Base-by-base conservation (phyloP, 2,888 invertebrate species). In the Campopleginae sp. region DNA sequence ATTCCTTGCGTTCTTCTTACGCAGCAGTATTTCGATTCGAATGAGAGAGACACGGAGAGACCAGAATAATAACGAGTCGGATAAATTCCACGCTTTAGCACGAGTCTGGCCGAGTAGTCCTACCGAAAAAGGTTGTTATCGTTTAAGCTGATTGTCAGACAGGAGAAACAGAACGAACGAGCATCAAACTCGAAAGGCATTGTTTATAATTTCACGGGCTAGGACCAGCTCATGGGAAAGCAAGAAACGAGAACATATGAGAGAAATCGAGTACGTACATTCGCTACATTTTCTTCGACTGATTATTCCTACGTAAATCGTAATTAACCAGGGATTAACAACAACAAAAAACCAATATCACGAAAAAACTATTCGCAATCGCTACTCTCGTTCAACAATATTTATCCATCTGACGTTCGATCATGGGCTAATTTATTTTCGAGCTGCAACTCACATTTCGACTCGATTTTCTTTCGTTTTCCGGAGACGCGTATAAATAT, bases 1-100 rank as follows among this genome's bases (percentile, higher is more conserved):
- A 86, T 86, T 86, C 86, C 86, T 85, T 80, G 76, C 78, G 88
- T 86, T 88, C 88, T 89, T 87, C 84, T 88, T 90, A 88, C 88
- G 85, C 87, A 86, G 88, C 88, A 87, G 87, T 89, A 88, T 89
- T 88, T 88, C 86, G 72, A 85, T 87, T 81, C 78, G 85, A 86
- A 14, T 83, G 82, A 80, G 84, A 48, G 31, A 70, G 23, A 14
- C 33, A n/a, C 23, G 14, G n/a, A 77, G 65, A 72, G 44, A 42
- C 27, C 31, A 31, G 42, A n/a, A 31, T 44, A 27, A 46, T 23
- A 42, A 61, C 46, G 33, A 65, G 12, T 8, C 38, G n/a, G 44
- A 31, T 19, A 48, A 46, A 63, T 14, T 44, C n/a, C 48, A 63
- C 44, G 33, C 19, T 38, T 48, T n/a, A 65, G 65, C 75, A 48